A percentile compares a stretch with the other conserved stretches of the same genome.
Conservation (phyloP, 1,140 invertebrate species). For the Saxidomus purpurata region DNA sequence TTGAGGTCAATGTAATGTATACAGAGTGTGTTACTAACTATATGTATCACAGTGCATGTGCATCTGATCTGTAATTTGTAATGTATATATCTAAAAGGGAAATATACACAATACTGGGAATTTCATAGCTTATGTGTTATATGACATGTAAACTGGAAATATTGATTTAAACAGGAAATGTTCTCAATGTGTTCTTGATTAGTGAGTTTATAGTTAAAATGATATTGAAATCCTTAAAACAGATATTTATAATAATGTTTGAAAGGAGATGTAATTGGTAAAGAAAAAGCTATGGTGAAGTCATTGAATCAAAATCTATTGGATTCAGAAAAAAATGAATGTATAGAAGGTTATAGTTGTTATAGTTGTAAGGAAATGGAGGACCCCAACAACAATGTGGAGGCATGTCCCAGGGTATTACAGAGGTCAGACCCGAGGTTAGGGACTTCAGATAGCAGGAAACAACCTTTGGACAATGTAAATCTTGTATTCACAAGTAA, state of each 20-base stretch:
- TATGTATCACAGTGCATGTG: too few species aligned
- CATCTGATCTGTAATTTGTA: too few species aligned
- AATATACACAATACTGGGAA: too few species aligned
- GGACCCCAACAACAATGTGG: constrained; percentile 20
- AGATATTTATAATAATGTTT: neutral
- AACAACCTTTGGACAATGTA: constrained; percentile 43
- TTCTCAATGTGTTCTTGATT: too few species aligned
- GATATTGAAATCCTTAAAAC: neutral
- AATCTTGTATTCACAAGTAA: constrained; percentile 44
- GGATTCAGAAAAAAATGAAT: neutral
- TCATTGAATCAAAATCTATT: neutral
- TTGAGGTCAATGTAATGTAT: constrained; percentile 12
- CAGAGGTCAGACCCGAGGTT: neutral
- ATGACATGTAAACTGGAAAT: too few species aligned
- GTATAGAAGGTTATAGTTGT: neutral
- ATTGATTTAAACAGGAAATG: too few species aligned
- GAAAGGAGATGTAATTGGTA: neutral
- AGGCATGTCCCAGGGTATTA: neutral
- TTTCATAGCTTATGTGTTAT: too few species aligned
- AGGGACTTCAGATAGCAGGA: neutral
- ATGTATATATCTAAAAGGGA: too few species aligned
- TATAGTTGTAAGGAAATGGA: constrained; percentile 1
- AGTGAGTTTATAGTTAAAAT: neutral
- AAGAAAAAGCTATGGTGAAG: constrained; percentile 20
- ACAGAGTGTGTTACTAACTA: neutral